Evolutionary conservation across 1,140 invertebrate species (phyloP), one percentile per base, ranked within the genome.

Genomic region (Euborellia annulipes): DNA sequence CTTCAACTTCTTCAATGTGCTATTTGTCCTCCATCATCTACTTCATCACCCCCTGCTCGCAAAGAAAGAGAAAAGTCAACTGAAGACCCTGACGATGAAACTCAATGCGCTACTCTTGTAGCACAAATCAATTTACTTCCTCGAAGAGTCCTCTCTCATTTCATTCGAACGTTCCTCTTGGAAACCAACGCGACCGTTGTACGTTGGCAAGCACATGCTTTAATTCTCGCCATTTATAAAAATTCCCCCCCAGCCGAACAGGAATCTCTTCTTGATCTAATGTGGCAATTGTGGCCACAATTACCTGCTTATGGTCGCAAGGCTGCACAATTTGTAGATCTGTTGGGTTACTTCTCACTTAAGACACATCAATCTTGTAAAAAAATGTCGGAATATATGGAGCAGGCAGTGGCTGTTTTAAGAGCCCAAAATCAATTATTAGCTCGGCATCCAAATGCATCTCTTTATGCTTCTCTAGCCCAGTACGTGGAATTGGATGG

Each of bases 401-500:
- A 86, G 48, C 84, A 84, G 54, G 88, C 88, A 0, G 82, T 96
- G 0, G 72, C 76, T 13, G 75, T 95, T 3, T 68, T 97, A 4
- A 75, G 80, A 30, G 74, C 79, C 13, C 89, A 97, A 62, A 96
- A 96, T 62, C 75, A 84, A 47, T 60, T 90, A 16, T 63, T 98
- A 0, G 73, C 85, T 22, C 81, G 85, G 49, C 93, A 98, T 70
- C 87, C 91, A 18, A 97, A 96, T 68, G 85, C 89, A 0, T 85
- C 82, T 50, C 72, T 96, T 3, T 97, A 98, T 61, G 85, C 85
- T 13, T 82, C 89, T 41, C 65, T 97, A 19, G 82, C 87, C 39
- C 86, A 88, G 3, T 85, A 89, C 57, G 85, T 96, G 9, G 90
- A 96, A 58, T 75, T 97, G 38, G 92, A 96, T 62, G 92, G 93